A percentile compares a stretch with the other conserved stretches of the same genome.
These are phyloP conservation scores for Arizona elegans DNA, from an alignment of 2,113 vertebrate genomes.

Conservation along the genomic window DNA sequence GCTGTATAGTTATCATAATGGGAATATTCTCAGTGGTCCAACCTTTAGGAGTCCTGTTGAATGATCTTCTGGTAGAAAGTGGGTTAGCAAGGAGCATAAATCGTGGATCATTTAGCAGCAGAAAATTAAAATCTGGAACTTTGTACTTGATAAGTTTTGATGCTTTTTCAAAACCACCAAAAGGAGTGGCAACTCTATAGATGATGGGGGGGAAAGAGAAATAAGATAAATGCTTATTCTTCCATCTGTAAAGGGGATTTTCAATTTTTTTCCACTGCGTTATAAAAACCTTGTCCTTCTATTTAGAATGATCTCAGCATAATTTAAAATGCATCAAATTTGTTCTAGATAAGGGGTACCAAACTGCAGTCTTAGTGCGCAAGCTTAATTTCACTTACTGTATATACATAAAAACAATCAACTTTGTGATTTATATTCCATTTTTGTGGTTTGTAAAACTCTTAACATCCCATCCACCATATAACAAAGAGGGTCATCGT, in stretches of 20 bases:
- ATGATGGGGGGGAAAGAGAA: constrained; percentile 50
- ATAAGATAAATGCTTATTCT: constrained; percentile 17
- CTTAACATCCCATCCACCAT: neutral
- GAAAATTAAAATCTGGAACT: constrained; percentile 74
- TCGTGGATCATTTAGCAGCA: constrained; percentile 73
- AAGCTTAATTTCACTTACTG: neutral
- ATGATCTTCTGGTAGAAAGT: constrained; percentile 78
- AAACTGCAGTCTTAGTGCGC: neutral
- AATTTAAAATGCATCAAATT: neutral
- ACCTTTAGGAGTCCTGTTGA: constrained; percentile 91
- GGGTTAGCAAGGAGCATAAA: constrained; percentile 75
- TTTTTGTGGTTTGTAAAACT: neutral
- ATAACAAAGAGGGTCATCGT: neutral
- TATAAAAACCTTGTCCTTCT: neutral
- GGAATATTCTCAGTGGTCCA: constrained; percentile 78
- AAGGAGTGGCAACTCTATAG: constrained; percentile 90
- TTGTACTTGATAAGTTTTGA: constrained; percentile 80
- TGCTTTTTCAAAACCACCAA: constrained; percentile 87
- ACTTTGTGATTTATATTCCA: neutral
- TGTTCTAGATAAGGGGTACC: neutral
- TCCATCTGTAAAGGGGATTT: constrained; percentile 10
- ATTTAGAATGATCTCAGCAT: neutral
- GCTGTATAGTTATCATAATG: constrained; percentile 66
- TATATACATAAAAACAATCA: neutral
- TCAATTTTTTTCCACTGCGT: neutral